Conservation (phyloP, 2,888 invertebrate species). For the Ametastegia equiseti region DNA sequence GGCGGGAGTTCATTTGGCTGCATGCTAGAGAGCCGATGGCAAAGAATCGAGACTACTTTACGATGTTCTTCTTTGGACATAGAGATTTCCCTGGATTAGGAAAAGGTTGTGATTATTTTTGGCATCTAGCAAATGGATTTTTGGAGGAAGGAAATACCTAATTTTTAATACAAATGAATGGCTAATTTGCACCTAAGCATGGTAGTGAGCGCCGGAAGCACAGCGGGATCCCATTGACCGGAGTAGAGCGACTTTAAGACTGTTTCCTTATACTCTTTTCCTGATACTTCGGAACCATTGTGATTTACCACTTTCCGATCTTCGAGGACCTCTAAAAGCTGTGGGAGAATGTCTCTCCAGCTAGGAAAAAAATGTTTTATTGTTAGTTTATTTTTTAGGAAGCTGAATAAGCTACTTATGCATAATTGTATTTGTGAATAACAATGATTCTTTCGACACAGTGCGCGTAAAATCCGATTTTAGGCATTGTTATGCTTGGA, state of each 20-base stretch:
- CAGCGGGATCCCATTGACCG: slow-evolving; percentile 79
- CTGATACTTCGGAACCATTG: slow-evolving; percentile 80
- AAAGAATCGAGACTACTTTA: slow-evolving; percentile 81
- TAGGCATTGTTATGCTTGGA: too few species aligned
- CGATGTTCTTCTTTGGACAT: slow-evolving; percentile 80
- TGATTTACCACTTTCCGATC: slow-evolving; percentile 78
- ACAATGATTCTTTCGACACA: too few species aligned
- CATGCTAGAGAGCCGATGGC: slow-evolving; percentile 79
- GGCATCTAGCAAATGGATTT: not conserved
- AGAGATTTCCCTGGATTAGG: slow-evolving; percentile 78
- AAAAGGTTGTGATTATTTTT: not conserved
- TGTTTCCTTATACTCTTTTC: slow-evolving; percentile 80
- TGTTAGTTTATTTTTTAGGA: not conserved
- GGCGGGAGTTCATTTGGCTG: slow-evolving; percentile 82
- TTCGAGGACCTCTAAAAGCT: slow-evolving; percentile 78
- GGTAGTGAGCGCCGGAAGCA: slow-evolving; percentile 81
- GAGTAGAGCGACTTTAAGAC: slow-evolving; percentile 81
- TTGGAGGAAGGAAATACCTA: not conserved
- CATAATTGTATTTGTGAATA: slow-evolving; percentile 52
- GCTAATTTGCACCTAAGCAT: slow-evolving; percentile 81
- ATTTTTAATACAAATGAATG: slow-evolving; percentile 42
- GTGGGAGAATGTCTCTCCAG: slow-evolving; percentile 84
- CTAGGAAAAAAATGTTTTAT: slow-evolving; percentile 74
- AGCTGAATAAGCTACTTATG: not conserved
- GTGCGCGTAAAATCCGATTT: too few species aligned